Conservation (phyloP, 2,113 vertebrate genomes). For the Nycticryphes semicollaris region DNA sequence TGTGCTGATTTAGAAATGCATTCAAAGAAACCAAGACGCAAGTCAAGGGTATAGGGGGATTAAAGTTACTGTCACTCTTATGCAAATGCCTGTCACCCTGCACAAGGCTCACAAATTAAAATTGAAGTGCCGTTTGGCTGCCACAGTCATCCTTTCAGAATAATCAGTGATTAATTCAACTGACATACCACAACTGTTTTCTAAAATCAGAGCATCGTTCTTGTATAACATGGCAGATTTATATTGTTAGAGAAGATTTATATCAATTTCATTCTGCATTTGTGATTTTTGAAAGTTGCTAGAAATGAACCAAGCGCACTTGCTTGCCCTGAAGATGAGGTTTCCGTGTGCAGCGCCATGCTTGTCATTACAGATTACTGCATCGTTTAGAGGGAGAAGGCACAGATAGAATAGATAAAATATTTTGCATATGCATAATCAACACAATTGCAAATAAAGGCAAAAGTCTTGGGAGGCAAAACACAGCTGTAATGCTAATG, state of each 20-base stretch:
- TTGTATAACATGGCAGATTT: background rate
- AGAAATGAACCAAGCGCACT: background rate
- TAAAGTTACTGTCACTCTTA: constrained; percentile 59
- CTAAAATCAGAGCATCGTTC: constrained; percentile 11
- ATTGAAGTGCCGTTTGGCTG: constrained; percentile 47
- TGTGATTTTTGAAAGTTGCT: background rate
- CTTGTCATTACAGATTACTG: constrained; percentile 60
- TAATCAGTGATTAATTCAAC: constrained; percentile 46
- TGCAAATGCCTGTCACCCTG: constrained; percentile 47
- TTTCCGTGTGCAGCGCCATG: constrained; percentile 29
- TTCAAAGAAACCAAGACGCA: constrained; percentile 31
- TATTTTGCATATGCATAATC: constrained; percentile 67
- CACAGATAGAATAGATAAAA: constrained; percentile 38
- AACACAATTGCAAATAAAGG: constrained; percentile 58
- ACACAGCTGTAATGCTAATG: constrained; percentile 61
- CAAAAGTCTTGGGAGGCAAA: constrained; percentile 61
- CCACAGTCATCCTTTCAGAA: constrained; percentile 37
- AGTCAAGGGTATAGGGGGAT: constrained; percentile 47
- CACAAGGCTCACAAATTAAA: constrained; percentile 60
- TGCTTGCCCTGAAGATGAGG: constrained; percentile 56
- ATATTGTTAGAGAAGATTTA: background rate
- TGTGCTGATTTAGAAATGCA: constrained; percentile 30
- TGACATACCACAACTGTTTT: constrained; percentile 20
- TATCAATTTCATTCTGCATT: constrained; percentile 20
- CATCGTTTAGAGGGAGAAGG: background rate